Base-by-base conservation (phyloP, 2,797 vertebrate genomes). In the Tragopan temminckii region DNA sequence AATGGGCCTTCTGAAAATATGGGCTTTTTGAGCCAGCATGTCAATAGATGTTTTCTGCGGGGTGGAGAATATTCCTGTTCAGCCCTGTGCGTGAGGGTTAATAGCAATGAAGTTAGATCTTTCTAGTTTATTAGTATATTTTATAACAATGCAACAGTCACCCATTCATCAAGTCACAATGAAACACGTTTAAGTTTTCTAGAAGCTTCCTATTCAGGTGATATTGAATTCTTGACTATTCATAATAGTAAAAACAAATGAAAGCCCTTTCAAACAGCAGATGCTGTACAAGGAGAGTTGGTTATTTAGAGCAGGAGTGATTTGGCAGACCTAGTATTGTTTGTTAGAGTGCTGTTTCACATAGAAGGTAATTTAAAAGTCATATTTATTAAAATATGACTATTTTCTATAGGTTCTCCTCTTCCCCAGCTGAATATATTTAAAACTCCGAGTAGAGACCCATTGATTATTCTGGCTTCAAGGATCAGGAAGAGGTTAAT, bases 401-500 rank as follows among this genome's bases (percentile, higher is more conserved):
- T n/a, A n/a, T n/a, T n/a, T 94, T 74, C 64, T 33, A n/a, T 62
- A 74, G 57, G 76, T 74, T 16, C 11, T 84, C 14, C 24, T 88
- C 11, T n/a, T 84, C 52, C n/a, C 18, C 52, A 89, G 21, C 16
- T 86, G 82, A 92, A 67, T 88, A 85, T 89, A 77, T 71, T 90
- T 85, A n/a, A 53, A 84, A 95, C 64, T 74, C n/a, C 70, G 70
- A 84, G 89, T 68, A 92, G 82, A 94, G 85, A 94, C 57, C 48
- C 77, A 81, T 91, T 89, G 92, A 93, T 86, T 97, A 71, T 53
- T 84, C 70, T 64, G 53, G n/a, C 59, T 92, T 90, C 77, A 80
- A 94, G 77, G 74, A 95, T 88, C 82, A 88, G 84, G 77, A 95
- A 71, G 89, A 94, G 87, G 91, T 96, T 96, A 95, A 96, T 91